Conservation (phyloP, 2,888 invertebrate species). For the Saturnia pavonia region DNA sequence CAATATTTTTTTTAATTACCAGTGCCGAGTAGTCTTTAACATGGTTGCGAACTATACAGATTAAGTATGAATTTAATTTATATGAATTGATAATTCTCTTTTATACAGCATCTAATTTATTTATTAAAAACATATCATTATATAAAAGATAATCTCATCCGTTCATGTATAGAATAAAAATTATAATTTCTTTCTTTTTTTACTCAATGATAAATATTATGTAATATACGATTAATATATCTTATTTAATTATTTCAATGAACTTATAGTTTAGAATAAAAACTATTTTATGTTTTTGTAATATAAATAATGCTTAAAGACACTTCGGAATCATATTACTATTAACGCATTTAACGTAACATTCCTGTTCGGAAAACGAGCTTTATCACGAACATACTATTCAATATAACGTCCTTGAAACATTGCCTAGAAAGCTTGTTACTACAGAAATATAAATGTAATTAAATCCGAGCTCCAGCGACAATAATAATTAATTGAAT, state of each 20-base stretch:
- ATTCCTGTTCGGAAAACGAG: conserved; percentile 35
- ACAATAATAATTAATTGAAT: conserved; percentile 1
- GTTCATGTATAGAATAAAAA: conserved; percentile 19
- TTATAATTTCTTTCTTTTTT: conserved; percentile 57
- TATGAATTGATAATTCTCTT: conserved; percentile 7
- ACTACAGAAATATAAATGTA: neutral
- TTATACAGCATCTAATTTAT: conserved; percentile 6
- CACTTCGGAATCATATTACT: conserved; percentile 30
- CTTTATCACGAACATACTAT: conserved; percentile 17
- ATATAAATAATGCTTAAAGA: conserved; percentile 57
- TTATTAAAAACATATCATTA: neutral
- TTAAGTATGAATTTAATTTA: neutral
- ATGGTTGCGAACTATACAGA: conserved; percentile 1
- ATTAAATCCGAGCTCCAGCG: neutral
- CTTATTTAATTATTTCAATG: conserved; percentile 69
- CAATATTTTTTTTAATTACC: conserved; percentile 4
- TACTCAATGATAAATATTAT: conserved; percentile 60
- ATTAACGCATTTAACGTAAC: conserved; percentile 35
- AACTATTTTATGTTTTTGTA: conserved; percentile 52
- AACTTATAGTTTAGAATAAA: conserved; percentile 59
- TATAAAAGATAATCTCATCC: neutral
- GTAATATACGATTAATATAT: conserved; percentile 71
- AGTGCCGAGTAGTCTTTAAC: neutral
- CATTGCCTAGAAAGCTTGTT: neutral
- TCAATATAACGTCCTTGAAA: neutral